Evolutionary conservation across 2,113 vertebrate genomes (phyloP), one percentile per base, ranked within the genome.

Genomic region (Apodemus sylvaticus): DNA sequence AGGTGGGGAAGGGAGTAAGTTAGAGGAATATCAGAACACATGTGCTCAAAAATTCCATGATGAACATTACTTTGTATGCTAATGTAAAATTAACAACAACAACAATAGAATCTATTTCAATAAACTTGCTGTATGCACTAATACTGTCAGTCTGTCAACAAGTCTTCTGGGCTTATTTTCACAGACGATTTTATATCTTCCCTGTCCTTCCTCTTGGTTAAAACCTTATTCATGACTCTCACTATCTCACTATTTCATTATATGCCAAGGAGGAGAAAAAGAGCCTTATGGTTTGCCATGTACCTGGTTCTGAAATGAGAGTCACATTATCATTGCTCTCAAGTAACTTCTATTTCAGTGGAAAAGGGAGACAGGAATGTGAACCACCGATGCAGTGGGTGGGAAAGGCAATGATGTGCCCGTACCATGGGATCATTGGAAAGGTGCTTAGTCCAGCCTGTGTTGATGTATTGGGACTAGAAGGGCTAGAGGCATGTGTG

Each of bases 141-240:
- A 93, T 81, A 76, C n/a, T 86, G 68, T 12, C 39, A 89, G 16
- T 86, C 71, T 87, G 31, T 89, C 55, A 89, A 70, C 39, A 88
- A 55, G 48, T 90, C 17, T n/a, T 74, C 53, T 6, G 86, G 76
- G 87, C 24, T 58, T 88, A 45, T 87, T 77, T 96, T 55, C 77
- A 24, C 31, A 86, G 31, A 70, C 29, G 58, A 62, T 62, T 78
- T 96, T 48, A 87, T 48, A 66, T 78, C 31, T 93, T 53, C 36
- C 42, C 34, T 86, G 94, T 77, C 26, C 26, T 96, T 73, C 17
- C 0, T 9, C 26, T 58, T n/a, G 20, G 26, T 60, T 77, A 93
- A 94, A 86, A 62, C 7, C 11, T 78, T 90, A 51, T 42, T 91
- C 19, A 70, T 81, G 9, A 73, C 68, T 62, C 42, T 91, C 9